Percentiles rank a stretch among this genome's conserved stretches.
phyloP scores from a whole-genome alignment of 2,888 invertebrate species.

The Ochropleura leucogaster region DNA sequence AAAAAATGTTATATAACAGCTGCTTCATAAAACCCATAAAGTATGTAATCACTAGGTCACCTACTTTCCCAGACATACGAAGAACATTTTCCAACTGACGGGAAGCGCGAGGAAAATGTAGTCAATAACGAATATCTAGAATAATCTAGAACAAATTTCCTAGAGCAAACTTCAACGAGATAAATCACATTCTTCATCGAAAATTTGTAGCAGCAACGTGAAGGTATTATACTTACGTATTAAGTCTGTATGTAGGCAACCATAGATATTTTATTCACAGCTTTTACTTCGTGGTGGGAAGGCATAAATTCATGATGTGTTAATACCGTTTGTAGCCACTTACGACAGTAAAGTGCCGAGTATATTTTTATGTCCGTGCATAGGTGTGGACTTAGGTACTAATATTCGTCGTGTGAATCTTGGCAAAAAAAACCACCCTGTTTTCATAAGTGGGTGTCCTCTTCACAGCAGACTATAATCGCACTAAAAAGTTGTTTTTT shows the following conservation, averaged over 20 bases:
- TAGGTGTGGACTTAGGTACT: not conserved
- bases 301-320: constrained; percentile 50
- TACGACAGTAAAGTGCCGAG: constrained; percentile 23
- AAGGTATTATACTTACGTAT: not conserved
- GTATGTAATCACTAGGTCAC: constrained; percentile 15
- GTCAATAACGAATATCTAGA: constrained; percentile 42
- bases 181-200: constrained; percentile 50
- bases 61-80: constrained; percentile 26
- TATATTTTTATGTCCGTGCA: constrained; percentile 25
- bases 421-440: constrained; percentile 6
- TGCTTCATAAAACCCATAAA: constrained; percentile 2
- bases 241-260: constrained; percentile 10
- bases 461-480: not conserved
- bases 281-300: constrained; percentile 48
- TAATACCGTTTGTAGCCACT: constrained; percentile 49
- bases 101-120: constrained; percentile 19
- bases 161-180: constrained; percentile 46
- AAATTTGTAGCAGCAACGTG: constrained; percentile 39
- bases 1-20: constrained; percentile 13
- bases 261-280: constrained; percentile 54
- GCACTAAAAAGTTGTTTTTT: not conserved
- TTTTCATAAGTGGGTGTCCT: not conserved
- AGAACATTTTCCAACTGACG: constrained; percentile 9
- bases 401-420: not conserved
- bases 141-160: constrained; percentile 52